Percentiles rank a stretch among this genome's conserved stretches.
Evolutionary conservation across 2,113 vertebrate genomes (phyloP).

Genomic region (Ctenomys sociabilis): DNA sequence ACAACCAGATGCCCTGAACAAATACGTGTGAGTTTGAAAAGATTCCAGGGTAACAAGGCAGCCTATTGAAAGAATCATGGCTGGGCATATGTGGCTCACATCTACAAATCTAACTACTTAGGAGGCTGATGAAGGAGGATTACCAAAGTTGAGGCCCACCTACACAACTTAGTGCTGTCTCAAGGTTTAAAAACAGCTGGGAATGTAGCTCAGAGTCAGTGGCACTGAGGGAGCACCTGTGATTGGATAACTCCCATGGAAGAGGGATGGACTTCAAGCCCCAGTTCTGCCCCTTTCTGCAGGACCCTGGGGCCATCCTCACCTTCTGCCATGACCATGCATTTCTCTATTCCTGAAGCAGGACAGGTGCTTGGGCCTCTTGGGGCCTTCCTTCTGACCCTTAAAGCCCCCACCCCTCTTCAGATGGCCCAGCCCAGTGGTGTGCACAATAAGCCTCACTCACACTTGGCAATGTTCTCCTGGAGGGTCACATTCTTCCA

Average conservation of each 20-base stretch:
- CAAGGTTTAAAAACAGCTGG: not conserved
- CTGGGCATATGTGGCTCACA: not conserved
- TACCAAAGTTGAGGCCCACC: not conserved
- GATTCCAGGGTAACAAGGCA: too few species aligned
- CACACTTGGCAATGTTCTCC: conserved; percentile 90
- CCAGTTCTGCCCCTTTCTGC: rapidly evolving
- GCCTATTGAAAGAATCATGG: not conserved
- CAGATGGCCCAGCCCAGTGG: rapidly evolving
- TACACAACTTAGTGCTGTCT: not conserved
- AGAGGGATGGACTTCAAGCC: not conserved
- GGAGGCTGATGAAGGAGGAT: not conserved
- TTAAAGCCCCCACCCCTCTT: not conserved
- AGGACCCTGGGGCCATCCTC: not conserved
- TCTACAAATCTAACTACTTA: not conserved
- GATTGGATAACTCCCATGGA: not conserved
- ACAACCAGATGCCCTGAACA: not conserved
- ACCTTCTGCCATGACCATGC: not conserved
- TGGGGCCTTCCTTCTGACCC: not conserved
- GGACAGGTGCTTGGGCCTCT: rapidly evolving
- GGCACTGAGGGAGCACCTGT: too few species aligned
- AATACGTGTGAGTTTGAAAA: too few species aligned
- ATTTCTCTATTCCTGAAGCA: rapidly evolving
- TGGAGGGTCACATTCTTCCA: conserved; percentile 85
- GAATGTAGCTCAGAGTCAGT: not conserved
- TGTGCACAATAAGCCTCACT: conserved; percentile 70